A percentile compares a stretch with the other conserved stretches of the same genome.
Evolutionary conservation across 2,113 vertebrate species (phyloP).

Genomic region (Notiomystis cincta): DNA sequence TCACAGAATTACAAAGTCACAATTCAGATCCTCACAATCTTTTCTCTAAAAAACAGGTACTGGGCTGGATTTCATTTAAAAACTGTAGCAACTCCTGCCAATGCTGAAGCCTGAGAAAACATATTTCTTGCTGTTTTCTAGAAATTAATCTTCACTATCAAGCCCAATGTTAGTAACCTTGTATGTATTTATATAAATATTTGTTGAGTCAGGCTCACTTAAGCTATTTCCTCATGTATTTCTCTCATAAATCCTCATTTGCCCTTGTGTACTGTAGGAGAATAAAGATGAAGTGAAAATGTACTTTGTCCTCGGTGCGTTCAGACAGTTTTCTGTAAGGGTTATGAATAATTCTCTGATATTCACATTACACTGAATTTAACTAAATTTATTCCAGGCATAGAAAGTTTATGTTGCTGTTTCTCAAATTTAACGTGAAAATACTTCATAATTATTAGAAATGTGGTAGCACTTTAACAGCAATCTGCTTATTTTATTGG

Average conservation of each 20-base stretch:
- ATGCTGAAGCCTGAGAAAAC: background rate
- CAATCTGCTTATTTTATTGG: background rate
- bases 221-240: background rate
- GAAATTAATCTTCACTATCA: background rate
- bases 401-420: background rate
- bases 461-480: background rate
- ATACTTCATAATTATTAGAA: background rate
- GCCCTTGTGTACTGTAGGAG: background rate
- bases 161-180: background rate
- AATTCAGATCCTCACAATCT: background rate
- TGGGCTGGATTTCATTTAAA: background rate
- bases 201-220: background rate
- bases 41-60: background rate
- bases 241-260: slow-evolving; percentile 24
- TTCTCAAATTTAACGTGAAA: background rate
- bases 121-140: background rate
- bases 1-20: background rate
- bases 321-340: background rate
- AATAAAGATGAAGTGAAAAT: background rate
- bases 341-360: background rate
- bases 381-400: background rate
- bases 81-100: background rate
- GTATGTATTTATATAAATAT: background rate
- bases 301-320: background rate
- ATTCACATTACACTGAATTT: background rate